Percentiles rank a stretch among this genome's conserved stretches.
phyloP scores from a whole-genome alignment of 2,888 invertebrate species.

The Coleophora deauratella region DNA sequence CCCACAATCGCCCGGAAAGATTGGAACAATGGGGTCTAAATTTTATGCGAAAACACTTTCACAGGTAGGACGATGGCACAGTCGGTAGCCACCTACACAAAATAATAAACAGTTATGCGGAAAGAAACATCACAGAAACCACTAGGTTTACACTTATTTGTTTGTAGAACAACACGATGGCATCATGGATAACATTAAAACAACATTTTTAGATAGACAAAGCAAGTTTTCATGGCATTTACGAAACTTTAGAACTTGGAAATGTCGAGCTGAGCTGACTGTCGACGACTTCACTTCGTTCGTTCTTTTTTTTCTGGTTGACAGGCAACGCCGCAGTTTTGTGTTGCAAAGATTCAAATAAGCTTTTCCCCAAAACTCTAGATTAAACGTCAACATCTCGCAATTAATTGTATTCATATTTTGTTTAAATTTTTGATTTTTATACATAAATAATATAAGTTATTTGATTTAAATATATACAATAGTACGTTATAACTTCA shows the following conservation, averaged over 20 bases:
- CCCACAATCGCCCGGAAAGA: slow-evolving; percentile 57
- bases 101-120: slow-evolving; percentile 62
- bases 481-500: too few relatives aligned
- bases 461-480: too few relatives aligned
- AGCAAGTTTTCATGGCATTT: slow-evolving; percentile 32
- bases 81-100: slow-evolving; percentile 66
- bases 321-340: slow-evolving; percentile 11
- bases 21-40: slow-evolving; percentile 68
- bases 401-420: too few relatives aligned
- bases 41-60: slow-evolving; percentile 72
- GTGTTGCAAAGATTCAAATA: slow-evolving; percentile 5
- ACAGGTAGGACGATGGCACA: slow-evolving; percentile 52
- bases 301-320: slow-evolving; percentile 8
- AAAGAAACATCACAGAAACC: slow-evolving; percentile 33
- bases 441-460: too few relatives aligned
- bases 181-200: slow-evolving; percentile 14
- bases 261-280: slow-evolving; percentile 48
- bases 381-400: too few relatives aligned
- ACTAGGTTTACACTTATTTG: slow-evolving; percentile 16
- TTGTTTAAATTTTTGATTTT: too few relatives aligned
- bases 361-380: too few relatives aligned
- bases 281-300: slow-evolving; percentile 27
- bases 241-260: slow-evolving; percentile 48
- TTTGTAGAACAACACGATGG: slow-evolving; percentile 9
- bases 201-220: slow-evolving; percentile 9